Evolutionary conservation across 2,797 vertebrate genomes (phyloP).

Genomic region (Dromococcyx pavoninus): DNA sequence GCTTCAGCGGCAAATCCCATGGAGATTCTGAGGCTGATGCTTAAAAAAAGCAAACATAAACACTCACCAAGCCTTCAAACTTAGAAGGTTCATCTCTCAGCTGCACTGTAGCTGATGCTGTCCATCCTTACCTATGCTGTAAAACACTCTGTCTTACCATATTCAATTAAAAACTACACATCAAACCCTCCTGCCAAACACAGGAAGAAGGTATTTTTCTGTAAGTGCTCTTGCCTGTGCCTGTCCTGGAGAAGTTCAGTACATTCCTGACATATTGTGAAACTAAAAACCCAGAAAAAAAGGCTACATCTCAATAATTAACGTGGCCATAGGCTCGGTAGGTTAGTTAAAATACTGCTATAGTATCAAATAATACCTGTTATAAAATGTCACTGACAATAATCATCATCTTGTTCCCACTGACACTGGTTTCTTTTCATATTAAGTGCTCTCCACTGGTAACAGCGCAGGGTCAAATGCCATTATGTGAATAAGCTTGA

Average conservation of each 20-base stretch:
- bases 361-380: neutral
- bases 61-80: neutral
- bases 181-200: neutral
- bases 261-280: neutral
- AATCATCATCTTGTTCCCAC: neutral
- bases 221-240: neutral
- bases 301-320: neutral
- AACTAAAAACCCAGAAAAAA: neutral
- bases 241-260: neutral
- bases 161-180: neutral
- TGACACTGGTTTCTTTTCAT: neutral
- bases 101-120: neutral
- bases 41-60: neutral
- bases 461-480: neutral
- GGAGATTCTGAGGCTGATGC: neutral
- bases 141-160: neutral
- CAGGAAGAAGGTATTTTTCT: neutral
- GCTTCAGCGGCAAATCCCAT: neutral
- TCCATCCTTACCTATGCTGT: neutral
- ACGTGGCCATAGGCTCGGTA: fast-evolving
- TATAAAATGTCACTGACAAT: neutral
- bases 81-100: neutral
- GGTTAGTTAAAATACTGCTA: neutral
- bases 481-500: neutral
- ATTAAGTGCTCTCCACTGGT: neutral